Evolutionary conservation across 2,888 invertebrate genomes (phyloP).

Genomic region (Scaptomyza tumidula): DNA sequence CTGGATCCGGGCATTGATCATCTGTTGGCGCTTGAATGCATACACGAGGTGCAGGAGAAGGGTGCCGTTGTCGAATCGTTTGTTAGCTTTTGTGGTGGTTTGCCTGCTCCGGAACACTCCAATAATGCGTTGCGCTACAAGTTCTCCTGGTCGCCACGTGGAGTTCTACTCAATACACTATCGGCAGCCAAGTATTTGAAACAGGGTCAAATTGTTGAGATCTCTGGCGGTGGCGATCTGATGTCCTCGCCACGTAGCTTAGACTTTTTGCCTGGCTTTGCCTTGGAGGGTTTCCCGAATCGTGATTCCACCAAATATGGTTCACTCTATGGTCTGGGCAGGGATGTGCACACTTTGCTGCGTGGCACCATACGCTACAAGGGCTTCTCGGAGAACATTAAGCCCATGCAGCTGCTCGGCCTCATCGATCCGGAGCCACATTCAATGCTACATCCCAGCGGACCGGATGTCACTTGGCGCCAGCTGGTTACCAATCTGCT

Average conservation of each 20-base stretch:
- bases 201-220: slow-evolving; percentile 93
- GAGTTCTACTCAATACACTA: slow-evolving; percentile 95
- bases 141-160: slow-evolving; percentile 98
- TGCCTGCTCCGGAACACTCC: slow-evolving; percentile 98
- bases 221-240: slow-evolving; percentile 94
- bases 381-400: slow-evolving; percentile 95
- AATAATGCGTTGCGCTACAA: slow-evolving; percentile 95
- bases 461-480: slow-evolving; percentile 98
- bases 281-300: slow-evolving; percentile 98
- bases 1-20: slow-evolving; percentile 99
- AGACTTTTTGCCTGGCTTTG: slow-evolving; percentile 97
- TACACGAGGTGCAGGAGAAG: slow-evolving; percentile 94
- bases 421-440: slow-evolving; percentile 94
- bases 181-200: slow-evolving; percentile 94
- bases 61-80: slow-evolving; percentile 98
- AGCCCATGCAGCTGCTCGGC: slow-evolving; percentile 94
- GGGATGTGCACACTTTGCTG: slow-evolving; percentile 93
- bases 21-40: slow-evolving; percentile 97
- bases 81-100: slow-evolving; percentile 97
- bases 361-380: slow-evolving; percentile 97
- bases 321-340: slow-evolving; percentile 93
- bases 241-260: slow-evolving; percentile 92
- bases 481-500: slow-evolving; percentile 93
- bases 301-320: slow-evolving; percentile 96
- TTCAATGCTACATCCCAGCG: slow-evolving; percentile 96